Percentiles rank a stretch among this genome's conserved stretches.
Evolutionary conservation across 2,797 vertebrate species (phyloP).

Genomic region (Macroramphosus scolopax): DNA sequence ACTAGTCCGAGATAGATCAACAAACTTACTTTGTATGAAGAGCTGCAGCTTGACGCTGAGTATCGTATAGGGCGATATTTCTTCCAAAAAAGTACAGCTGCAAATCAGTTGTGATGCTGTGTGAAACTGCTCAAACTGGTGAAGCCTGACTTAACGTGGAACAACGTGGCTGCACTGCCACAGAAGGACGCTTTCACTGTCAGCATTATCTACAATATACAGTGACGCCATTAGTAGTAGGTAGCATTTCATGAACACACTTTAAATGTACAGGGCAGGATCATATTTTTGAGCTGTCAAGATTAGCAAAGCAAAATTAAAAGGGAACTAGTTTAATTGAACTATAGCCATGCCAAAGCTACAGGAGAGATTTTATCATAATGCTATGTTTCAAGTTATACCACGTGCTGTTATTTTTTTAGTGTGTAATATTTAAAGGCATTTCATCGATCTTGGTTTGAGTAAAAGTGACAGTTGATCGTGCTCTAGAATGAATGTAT

Average conservation of each 20-base stretch:
- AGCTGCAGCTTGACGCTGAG: conserved; percentile 16
- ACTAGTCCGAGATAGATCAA: conserved; percentile 2
- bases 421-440: conserved; percentile 52
- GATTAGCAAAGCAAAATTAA: conserved; percentile 17
- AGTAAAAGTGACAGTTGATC: conserved; percentile 57
- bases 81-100: conserved; percentile 2
- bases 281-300: conserved; percentile 20
- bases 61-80: conserved; percentile 9
- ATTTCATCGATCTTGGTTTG: conserved; percentile 56
- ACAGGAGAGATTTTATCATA: conserved; percentile 16
- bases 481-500: conserved; percentile 68
- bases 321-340: conserved; percentile 18
- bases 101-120: neutral
- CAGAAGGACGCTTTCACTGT: conserved; percentile 5
- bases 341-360: conserved; percentile 46
- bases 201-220: conserved; percentile 21
- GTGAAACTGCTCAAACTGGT: conserved; percentile 12
- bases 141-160: conserved; percentile 24
- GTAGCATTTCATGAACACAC: conserved; percentile 9
- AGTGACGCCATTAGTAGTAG: neutral
- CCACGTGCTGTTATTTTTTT: conserved; percentile 14
- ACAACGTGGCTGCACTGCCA: too few relatives aligned
- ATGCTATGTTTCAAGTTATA: conserved; percentile 3
- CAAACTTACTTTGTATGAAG: conserved; percentile 10
- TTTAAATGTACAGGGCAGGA: neutral